Evolutionary conservation across 2,888 invertebrate species (phyloP), one percentile per base, ranked within the genome.

Genomic region (Nomada goodeniana): DNA sequence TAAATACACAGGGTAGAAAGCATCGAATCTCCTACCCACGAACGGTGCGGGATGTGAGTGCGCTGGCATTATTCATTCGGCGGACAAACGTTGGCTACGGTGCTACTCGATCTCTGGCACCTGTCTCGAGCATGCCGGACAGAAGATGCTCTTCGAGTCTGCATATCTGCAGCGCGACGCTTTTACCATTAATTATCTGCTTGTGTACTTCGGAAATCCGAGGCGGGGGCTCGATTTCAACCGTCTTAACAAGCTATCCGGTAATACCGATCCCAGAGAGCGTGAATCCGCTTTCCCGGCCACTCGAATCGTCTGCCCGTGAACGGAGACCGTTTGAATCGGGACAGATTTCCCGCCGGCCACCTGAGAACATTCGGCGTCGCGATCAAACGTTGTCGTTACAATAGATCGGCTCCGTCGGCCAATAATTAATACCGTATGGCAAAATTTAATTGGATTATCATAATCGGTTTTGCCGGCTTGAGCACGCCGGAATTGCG

Each of bases 161-260:
- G 72, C 78, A 60, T 82, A 89, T 82, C 88, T 60, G 72, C 50
- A 57, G 67, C 70, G 69, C 57, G 68, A 63, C 64, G 82, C 76
- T 75, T 82, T 83, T 81, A 44, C 72, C 80, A 83, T 87, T 87
- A 89, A 89, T 89, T 87, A 89, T 81, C 84, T 42, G 50, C 59
- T 20, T 74, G 71, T 81, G 77, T 79, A 80, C 69, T 68, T 82
- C 64, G 69, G 82, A 83, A 77, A 88, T 80, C 72, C 83, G 69
- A 70, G 53, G 71, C 64, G 70, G 52, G 52, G 79, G 59, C 18
- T 76, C 78, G 80, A 88, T 82, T 85, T 82, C 72, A 80, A 71
- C 67, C 73, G 71, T 73, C 83, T 84, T 88, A 88, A 88, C 86
- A 74, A 88, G 87, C 75, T 57, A 52, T 63, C 61, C 47, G 72